These are phyloP conservation scores for Drosophila ustulata DNA, from an alignment of 2,888 invertebrate species.

Conservation along the genomic window DNA sequence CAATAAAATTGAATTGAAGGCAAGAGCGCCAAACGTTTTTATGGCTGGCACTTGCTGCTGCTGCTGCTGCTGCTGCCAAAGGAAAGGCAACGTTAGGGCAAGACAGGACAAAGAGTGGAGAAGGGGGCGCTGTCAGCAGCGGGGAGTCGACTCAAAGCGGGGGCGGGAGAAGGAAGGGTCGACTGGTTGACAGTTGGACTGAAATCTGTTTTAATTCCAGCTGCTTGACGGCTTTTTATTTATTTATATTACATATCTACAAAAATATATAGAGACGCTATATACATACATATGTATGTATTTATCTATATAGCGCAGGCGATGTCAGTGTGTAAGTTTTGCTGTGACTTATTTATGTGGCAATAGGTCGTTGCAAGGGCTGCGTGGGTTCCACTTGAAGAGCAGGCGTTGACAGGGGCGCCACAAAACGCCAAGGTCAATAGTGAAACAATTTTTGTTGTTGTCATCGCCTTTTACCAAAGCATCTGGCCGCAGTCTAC, in stretches of 20 bases:
- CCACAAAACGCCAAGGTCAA: conserved; percentile 64
- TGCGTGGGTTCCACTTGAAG: conserved; percentile 31
- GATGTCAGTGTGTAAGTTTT: not conserved
- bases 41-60: conserved; percentile 58
- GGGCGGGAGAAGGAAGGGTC: not conserved
- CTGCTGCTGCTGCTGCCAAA: conserved; percentile 3
- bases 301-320: not conserved
- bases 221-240: conserved; percentile 49
- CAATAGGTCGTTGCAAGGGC: conserved; percentile 21
- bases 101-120: not conserved
- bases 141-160: not conserved
- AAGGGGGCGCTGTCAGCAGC: conserved; percentile 1
- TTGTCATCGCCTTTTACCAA: conserved; percentile 52
- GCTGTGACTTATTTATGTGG: conserved; percentile 55
- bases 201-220: conserved; percentile 59
- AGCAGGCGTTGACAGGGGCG: conserved; percentile 59
- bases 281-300: conserved; percentile 4
- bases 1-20: conserved; percentile 77
- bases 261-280: not conserved
- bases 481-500: conserved; percentile 11
- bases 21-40: conserved; percentile 65
- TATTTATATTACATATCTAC: conserved; percentile 45
- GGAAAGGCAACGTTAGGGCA: not conserved
- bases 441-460: conserved; percentile 62
- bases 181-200: conserved; percentile 35